phyloP scores from a whole-genome alignment of 1,140 invertebrate genomes.

The Archivesica marissinica region DNA sequence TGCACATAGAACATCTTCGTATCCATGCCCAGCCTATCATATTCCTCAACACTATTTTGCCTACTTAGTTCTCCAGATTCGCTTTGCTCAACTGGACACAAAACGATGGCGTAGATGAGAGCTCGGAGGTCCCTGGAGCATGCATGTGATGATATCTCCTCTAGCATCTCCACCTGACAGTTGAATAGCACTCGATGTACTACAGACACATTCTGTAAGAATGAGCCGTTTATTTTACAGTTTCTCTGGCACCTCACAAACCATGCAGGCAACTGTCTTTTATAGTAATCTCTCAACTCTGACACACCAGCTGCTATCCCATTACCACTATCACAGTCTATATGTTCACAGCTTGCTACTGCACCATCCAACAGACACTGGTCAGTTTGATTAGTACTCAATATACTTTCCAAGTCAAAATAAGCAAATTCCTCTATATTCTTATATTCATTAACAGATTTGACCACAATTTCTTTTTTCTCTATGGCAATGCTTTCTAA shows the following conservation, averaged over 20 bases:
- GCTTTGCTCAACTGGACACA: conserved; percentile 23
- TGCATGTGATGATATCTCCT: conserved; percentile 86
- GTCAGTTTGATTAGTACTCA: conserved; percentile 42
- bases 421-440: conserved; percentile 23
- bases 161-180: conserved; percentile 90
- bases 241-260: conserved; percentile 87
- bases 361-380: conserved; percentile 13
- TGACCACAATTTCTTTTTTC: conserved; percentile 67
- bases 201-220: conserved; percentile 88
- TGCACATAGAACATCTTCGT: conserved; percentile 74
- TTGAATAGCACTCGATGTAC: conserved; percentile 88
- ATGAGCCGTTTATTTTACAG: conserved; percentile 86
- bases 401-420: conserved; percentile 44
- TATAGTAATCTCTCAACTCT: conserved; percentile 66
- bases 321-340: neutral
- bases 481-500: conserved; percentile 71
- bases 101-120: conserved; percentile 88
- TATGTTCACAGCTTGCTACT: too few relatives aligned
- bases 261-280: conserved; percentile 86
- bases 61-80: conserved; percentile 53
- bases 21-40: conserved; percentile 76
- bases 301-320: neutral
- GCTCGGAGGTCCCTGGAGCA: conserved; percentile 88
- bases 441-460: conserved; percentile 74
- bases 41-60: conserved; percentile 80